Evolutionary conservation across 2,113 vertebrate genomes (phyloP).

Genomic region (Setophaga petechia): DNA sequence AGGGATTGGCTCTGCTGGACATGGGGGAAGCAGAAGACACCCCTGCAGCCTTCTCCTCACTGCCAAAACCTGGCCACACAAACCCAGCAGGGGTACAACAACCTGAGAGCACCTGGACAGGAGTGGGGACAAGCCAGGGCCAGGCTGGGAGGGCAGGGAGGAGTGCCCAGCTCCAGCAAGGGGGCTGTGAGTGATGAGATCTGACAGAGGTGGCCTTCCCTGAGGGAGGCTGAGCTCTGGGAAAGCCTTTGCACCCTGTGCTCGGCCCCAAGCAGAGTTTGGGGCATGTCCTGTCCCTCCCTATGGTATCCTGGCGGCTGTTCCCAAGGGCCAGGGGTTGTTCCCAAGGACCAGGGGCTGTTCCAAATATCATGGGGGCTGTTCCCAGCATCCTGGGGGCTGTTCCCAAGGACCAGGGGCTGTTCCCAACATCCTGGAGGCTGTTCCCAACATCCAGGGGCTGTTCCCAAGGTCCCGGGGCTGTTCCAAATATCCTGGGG

Average conservation of each 20-base stretch:
- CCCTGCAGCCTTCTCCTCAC: no score
- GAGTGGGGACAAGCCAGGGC: background rate
- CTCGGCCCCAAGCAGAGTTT: background rate
- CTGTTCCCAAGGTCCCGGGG: no score
- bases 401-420: no score
- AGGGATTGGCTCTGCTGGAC: background rate
- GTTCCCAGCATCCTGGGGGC: background rate
- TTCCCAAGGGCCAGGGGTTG: background rate
- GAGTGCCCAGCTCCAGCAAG: background rate
- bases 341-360: background rate
- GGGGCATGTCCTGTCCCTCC: background rate
- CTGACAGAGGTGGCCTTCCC: background rate
- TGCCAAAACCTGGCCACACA: background rate
- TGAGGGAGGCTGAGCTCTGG: background rate
- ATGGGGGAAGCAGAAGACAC: no score
- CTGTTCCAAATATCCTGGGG: background rate
- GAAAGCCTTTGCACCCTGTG: background rate
- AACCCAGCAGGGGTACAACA: background rate
- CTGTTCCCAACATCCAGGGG: background rate
- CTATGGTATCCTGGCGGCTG: background rate
- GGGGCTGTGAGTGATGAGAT: fast-evolving
- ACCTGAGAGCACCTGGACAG: no score
- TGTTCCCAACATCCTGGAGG: background rate
- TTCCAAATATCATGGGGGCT: background rate
- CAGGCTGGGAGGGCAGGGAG: background rate